These are phyloP conservation scores for Zosterops lateralis DNA, from an alignment of 2,113 vertebrate genomes.

Conservation along the genomic window DNA sequence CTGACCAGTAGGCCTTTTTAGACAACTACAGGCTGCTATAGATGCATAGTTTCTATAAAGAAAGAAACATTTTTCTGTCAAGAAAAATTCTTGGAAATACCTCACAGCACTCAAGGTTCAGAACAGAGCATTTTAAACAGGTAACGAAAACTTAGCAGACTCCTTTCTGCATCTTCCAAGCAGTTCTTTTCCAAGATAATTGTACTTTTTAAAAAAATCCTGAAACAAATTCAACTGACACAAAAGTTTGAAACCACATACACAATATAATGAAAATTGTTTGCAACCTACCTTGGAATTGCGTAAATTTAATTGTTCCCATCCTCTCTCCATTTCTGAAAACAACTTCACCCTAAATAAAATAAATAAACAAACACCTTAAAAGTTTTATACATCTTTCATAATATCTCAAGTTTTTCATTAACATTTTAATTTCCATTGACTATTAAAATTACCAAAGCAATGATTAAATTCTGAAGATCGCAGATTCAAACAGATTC, in stretches of 20 bases:
- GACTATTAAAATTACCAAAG: not conserved
- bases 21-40: not conserved
- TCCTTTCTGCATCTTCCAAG: not conserved
- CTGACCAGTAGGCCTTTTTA: not conserved
- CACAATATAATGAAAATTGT: constrained; percentile 7
- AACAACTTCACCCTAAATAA: constrained; percentile 94
- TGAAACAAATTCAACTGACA: not conserved
- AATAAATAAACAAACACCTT: constrained; percentile 66
- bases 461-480: not conserved
- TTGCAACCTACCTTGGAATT: constrained; percentile 91
- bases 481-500: not conserved
- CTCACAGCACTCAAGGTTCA: not conserved
- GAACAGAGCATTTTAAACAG: not conserved
- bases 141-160: not conserved
- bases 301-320: constrained; percentile 98
- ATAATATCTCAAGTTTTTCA: not conserved
- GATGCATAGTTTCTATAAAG: not conserved
- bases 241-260: not conserved
- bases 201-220: not conserved
- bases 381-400: not conserved
- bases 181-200: not conserved
- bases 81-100: not conserved
- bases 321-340: constrained; percentile 98
- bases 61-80: no score
- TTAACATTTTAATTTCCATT: not conserved